Percentiles rank a stretch among this genome's conserved stretches.
These are phyloP conservation scores for Gasterosteus nipponicus DNA, from an alignment of 2,113 vertebrate species.

Conservation along the genomic window DNA sequence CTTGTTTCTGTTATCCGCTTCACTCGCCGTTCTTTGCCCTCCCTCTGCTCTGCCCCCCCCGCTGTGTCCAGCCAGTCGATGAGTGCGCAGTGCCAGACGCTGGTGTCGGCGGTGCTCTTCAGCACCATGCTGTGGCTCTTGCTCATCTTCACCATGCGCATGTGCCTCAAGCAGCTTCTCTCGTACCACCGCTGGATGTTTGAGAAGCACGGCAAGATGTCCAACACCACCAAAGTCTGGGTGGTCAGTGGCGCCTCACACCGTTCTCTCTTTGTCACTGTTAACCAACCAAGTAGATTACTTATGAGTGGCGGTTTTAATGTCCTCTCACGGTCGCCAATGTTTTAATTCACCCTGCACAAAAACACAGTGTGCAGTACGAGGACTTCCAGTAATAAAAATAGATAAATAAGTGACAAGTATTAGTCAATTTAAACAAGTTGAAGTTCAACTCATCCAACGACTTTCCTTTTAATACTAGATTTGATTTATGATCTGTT, in stretches of 20 bases:
- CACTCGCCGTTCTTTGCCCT: neutral
- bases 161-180: conserved; percentile 89
- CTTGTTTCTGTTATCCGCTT: neutral
- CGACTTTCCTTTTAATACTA: neutral
- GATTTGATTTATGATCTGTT: neutral
- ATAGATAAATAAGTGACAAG: neutral
- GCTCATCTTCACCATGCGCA: conserved; percentile 89
- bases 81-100: conserved; percentile 81
- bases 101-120: conserved; percentile 86
- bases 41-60: neutral
- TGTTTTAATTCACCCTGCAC: too few relatives aligned
- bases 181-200: conserved; percentile 93
- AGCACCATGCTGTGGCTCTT: conserved; percentile 89
- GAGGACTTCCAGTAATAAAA: neutral
- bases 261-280: neutral
- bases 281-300: neutral
- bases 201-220: conserved; percentile 87
- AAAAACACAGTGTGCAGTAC: too few relatives aligned
- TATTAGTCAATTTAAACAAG: neutral
- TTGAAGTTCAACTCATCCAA: neutral
- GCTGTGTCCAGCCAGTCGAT: conserved; percentile 76
- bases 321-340: neutral
- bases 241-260: conserved; percentile 80
- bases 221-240: conserved; percentile 90
- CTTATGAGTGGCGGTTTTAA: neutral